phyloP scores from a whole-genome alignment of 2,888 invertebrate genomes.

The Theretra japonica region DNA sequence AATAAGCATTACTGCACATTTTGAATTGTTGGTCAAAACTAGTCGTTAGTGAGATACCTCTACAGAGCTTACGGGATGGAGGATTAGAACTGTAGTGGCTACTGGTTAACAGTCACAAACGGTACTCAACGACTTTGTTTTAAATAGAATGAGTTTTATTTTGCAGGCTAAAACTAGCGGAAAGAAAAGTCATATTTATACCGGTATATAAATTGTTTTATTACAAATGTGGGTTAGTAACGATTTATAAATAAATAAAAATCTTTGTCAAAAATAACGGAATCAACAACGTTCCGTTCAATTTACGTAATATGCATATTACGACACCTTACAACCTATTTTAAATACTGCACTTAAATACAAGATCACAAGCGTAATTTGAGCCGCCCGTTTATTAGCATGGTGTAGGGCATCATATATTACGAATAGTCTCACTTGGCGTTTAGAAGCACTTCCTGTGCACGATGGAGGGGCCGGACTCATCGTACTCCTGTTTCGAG shows the following conservation, averaged over 20 bases:
- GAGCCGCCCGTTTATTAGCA: slow-evolving; percentile 76
- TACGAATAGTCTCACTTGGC: slow-evolving; percentile 76
- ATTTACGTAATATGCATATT: slow-evolving; percentile 84
- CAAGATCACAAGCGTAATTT: slow-evolving; percentile 83
- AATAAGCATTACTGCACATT: neutral
- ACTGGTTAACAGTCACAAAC: neutral
- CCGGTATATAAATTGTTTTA: slow-evolving; percentile 83
- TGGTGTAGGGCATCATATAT: slow-evolving; percentile 80
- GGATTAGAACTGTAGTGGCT: slow-evolving; percentile 7
- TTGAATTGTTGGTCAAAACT: neutral
- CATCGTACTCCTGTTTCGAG: slow-evolving; percentile 99
- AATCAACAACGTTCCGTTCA: slow-evolving; percentile 62
- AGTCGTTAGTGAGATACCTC: neutral
- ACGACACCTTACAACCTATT: slow-evolving; percentile 82
- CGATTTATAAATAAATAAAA: slow-evolving; percentile 81
- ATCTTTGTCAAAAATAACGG: slow-evolving; percentile 76
- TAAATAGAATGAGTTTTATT: slow-evolving; percentile 11
- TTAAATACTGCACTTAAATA: slow-evolving; percentile 82
- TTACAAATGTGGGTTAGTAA: slow-evolving; percentile 79
- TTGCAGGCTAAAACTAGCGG: slow-evolving; percentile 19
- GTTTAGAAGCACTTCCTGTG: slow-evolving; percentile 94
- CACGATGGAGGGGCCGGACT: slow-evolving; percentile 97
- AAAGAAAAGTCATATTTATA: slow-evolving; percentile 63
- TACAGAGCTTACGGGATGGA: neutral
- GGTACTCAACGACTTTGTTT: neutral